A percentile compares a stretch with the other conserved stretches of the same genome.
These are phyloP conservation scores for Chymomyza amoena DNA, from an alignment of 2,888 invertebrate genomes.

Conservation along the genomic window DNA sequence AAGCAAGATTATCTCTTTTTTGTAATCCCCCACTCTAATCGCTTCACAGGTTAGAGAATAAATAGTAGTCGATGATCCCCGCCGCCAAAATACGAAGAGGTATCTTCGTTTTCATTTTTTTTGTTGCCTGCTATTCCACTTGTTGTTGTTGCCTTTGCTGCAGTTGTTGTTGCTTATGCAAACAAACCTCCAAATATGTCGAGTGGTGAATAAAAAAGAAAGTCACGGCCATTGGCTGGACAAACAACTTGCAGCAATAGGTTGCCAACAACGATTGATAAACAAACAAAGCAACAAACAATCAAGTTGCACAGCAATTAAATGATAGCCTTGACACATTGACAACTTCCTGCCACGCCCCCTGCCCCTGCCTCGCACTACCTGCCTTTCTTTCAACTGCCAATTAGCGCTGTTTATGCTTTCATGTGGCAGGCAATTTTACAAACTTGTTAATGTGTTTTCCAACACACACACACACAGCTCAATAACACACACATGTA, in stretches of 20 bases:
- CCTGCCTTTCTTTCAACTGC: neutral
- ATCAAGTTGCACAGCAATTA: neutral
- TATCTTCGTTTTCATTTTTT: neutral
- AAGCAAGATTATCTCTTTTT: too few species aligned
- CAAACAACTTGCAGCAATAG: neutral
- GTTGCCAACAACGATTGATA: neutral
- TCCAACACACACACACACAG: slow-evolving; percentile 7
- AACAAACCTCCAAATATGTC: neutral
- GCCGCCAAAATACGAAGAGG: too few species aligned
- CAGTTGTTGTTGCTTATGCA: neutral
- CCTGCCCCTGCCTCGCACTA: neutral
- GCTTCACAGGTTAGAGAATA: too few species aligned
- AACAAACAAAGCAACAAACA: neutral
- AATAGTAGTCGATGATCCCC: too few species aligned
- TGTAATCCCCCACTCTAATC: too few species aligned
- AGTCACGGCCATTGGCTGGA: neutral
- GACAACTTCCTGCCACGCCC: neutral
- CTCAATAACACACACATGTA: too few species aligned
- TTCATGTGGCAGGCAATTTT: slow-evolving; percentile 24
- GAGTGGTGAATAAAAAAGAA: neutral
- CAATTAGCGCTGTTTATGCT: slow-evolving; percentile 44
- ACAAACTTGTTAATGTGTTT: slow-evolving; percentile 13
- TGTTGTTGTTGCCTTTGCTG: neutral
- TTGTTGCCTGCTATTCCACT: neutral
- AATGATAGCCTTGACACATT: slow-evolving; percentile 4